A percentile compares a stretch with the other conserved stretches of the same genome.
These are phyloP conservation scores for Sakesphorus luctuosus DNA, from an alignment of 2,113 vertebrate genomes.

Conservation along the genomic window DNA sequence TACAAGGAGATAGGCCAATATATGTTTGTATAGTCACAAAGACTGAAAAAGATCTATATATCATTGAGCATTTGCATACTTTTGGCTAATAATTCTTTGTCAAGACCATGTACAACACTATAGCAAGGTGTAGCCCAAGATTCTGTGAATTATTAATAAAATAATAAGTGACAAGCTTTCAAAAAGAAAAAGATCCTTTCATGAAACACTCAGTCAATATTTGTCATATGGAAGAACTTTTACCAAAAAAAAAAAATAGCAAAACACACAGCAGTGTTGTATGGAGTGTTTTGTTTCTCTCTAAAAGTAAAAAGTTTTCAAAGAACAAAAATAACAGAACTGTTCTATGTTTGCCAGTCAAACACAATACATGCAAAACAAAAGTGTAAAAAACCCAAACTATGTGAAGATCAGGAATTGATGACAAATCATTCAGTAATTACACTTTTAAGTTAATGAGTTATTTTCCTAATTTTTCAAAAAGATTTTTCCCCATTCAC, in stretches of 20 bases:
- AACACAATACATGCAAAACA: background rate
- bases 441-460: background rate
- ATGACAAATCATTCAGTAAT: background rate
- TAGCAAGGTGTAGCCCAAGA: background rate
- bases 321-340: background rate
- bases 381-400: background rate
- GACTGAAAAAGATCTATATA: background rate
- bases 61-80: background rate
- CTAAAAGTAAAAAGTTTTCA: background rate
- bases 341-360: background rate
- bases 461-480: background rate
- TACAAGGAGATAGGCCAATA: background rate
- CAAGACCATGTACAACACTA: background rate
- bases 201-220: background rate
- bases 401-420: background rate
- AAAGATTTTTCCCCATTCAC: background rate
- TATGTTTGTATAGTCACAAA: background rate
- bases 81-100: background rate
- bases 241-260: background rate
- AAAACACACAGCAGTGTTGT: rapidly evolving
- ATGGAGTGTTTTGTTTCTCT: background rate
- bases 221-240: background rate
- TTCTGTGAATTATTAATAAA: background rate
- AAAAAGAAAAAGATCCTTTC: background rate
- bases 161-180: background rate